Evolutionary conservation across 2,888 invertebrate genomes (phyloP).

Genomic region (Saturnia japonica): DNA sequence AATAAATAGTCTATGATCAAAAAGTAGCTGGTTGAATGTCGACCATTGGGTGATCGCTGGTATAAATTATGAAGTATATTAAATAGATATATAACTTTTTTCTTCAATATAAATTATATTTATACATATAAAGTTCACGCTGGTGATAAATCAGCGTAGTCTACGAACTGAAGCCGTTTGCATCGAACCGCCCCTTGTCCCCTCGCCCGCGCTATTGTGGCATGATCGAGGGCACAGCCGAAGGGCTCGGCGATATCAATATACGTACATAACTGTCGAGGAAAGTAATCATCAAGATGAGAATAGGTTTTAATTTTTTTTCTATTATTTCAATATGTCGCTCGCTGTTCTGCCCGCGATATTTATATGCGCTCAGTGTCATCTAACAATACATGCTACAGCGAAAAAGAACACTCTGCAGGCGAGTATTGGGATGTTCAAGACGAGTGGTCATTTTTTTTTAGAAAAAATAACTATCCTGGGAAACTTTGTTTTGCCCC

Average conservation of each 20-base stretch:
- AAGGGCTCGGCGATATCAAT: neutral
- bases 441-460: no score
- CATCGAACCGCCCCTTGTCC: constrained; percentile 2
- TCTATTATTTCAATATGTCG: neutral
- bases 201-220: neutral
- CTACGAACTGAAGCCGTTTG: constrained; percentile 10
- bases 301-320: neutral
- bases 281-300: constrained; percentile 8
- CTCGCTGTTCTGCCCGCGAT: neutral
- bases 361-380: neutral
- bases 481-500: no score
- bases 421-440: no score
- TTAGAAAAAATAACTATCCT: no score
- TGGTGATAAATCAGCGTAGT: constrained; percentile 6
- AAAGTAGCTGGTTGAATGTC: no score
- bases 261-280: constrained; percentile 7
- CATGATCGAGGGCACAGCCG: constrained; percentile 3
- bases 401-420: no score
- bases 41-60: no score
- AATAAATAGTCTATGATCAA: no score
- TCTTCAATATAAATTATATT: neutral
- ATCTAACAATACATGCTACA: no score
- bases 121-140: constrained; percentile 8
- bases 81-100: neutral
- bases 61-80: neutral